These are phyloP conservation scores for Eupithecia vulgata DNA, from an alignment of 2,888 invertebrate species.

Conservation along the genomic window DNA sequence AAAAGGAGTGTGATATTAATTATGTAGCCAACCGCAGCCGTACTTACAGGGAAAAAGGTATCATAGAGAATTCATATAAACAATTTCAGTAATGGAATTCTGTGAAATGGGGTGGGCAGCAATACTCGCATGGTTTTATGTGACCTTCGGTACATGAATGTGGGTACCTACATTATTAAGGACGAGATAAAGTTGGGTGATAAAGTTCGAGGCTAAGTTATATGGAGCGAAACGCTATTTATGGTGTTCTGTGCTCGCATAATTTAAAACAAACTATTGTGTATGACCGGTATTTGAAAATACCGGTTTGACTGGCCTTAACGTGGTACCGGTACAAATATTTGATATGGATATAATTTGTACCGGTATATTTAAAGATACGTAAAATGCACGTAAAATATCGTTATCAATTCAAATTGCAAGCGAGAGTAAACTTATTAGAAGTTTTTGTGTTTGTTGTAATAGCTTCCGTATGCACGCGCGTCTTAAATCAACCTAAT, in stretches of 20 bases:
- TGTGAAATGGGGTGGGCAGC: conserved; percentile 28
- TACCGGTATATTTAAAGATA: too few relatives aligned
- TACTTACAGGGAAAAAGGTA: conserved; percentile 16
- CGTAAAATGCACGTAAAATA: too few relatives aligned
- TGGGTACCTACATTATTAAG: conserved; percentile 13
- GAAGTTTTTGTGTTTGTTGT: too few relatives aligned
- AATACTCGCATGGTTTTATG: conserved; percentile 29
- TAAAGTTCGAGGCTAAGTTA: conserved; percentile 19
- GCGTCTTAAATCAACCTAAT: too few relatives aligned
- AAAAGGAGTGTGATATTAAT: conserved; percentile 12
- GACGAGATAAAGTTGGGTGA: conserved; percentile 11
- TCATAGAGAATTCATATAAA: conserved; percentile 40
- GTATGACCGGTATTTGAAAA: too few relatives aligned
- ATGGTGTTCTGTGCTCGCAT: conserved; percentile 8
- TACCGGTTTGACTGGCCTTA: too few relatives aligned
- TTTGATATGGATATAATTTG: too few relatives aligned
- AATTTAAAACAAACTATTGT: conserved; percentile 13
- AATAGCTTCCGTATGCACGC: too few relatives aligned
- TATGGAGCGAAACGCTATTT: conserved; percentile 17
- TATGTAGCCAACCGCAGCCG: conserved; percentile 13
- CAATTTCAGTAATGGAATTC: conserved; percentile 41
- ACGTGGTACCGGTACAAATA: too few relatives aligned
- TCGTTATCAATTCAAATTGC: too few relatives aligned
- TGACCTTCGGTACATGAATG: conserved; percentile 21
- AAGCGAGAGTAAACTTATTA: too few relatives aligned